phyloP scores from a whole-genome alignment of 1,140 invertebrate genomes.

The Drosophila sp. region DNA sequence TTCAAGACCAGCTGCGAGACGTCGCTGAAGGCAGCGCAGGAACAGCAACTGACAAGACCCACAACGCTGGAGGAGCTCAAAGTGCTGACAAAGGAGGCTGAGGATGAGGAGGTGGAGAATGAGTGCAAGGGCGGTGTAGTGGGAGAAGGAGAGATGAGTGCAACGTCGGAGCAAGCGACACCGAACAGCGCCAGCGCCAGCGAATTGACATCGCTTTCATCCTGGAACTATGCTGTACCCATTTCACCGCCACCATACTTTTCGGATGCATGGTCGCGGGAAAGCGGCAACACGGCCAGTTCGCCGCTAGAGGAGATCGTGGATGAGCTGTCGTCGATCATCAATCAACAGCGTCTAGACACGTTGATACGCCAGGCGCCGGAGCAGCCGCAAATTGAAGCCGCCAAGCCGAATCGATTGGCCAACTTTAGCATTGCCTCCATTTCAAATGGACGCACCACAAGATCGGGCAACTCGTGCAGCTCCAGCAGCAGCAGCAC shows the following conservation, averaged over 20 bases:
- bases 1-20: constrained; percentile 82
- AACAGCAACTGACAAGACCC: constrained; percentile 6
- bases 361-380: constrained; percentile 68
- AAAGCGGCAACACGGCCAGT: background rate
- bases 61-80: constrained; percentile 62
- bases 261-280: constrained; percentile 52
- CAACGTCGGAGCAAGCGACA: constrained; percentile 30
- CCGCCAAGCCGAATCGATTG: constrained; percentile 76
- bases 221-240: constrained; percentile 78
- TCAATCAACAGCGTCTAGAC: constrained; percentile 76
- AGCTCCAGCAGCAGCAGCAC: constrained; percentile 23
- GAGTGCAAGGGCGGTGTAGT: background rate
- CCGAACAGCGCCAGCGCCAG: constrained; percentile 55
- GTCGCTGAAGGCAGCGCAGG: constrained; percentile 46
- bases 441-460: constrained; percentile 21
- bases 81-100: constrained; percentile 36
- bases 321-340: constrained; percentile 72
- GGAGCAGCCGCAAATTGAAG: constrained; percentile 67
- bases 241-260: constrained; percentile 82
- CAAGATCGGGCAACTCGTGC: constrained; percentile 6
- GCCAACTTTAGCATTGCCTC: constrained; percentile 75
- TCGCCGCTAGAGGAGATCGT: constrained; percentile 75
- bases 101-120: background rate
- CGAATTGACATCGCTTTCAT: constrained; percentile 65
- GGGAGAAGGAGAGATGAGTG: background rate